Conservation (phyloP, 1,140 invertebrate genomes). For the Telenomus remus region DNA sequence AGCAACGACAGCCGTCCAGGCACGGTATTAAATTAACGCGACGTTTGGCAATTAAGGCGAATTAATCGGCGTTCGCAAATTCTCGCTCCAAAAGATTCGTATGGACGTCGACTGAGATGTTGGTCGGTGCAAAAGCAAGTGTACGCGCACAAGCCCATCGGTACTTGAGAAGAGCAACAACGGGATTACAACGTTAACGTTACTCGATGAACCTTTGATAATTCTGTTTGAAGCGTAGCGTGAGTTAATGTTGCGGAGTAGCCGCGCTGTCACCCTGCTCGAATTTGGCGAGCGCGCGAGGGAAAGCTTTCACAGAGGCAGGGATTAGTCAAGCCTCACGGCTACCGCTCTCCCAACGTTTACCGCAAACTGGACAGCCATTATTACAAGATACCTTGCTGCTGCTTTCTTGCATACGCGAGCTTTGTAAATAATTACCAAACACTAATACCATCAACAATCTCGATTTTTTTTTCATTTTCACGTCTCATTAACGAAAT, state of each 20-base stretch:
- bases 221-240: constrained; percentile 71
- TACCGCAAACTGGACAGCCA: constrained; percentile 71
- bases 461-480: too few species aligned
- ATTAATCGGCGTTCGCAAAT: constrained; percentile 49
- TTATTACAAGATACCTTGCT: constrained; percentile 67
- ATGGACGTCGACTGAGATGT: constrained; percentile 40
- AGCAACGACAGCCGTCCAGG: constrained; percentile 44
- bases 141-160: constrained; percentile 45
- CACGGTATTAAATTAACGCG: constrained; percentile 48
- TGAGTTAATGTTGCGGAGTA: constrained; percentile 52
- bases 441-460: constrained; percentile 22
- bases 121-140: constrained; percentile 14
- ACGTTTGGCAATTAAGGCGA: constrained; percentile 35
- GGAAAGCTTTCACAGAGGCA: constrained; percentile 67
- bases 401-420: constrained; percentile 49
- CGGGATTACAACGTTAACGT: constrained; percentile 67
- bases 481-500: too few species aligned
- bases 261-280: constrained; percentile 60
- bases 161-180: constrained; percentile 61
- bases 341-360: constrained; percentile 61
- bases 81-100: constrained; percentile 35
- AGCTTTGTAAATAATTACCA: constrained; percentile 67
- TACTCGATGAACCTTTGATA: constrained; percentile 72
- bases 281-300: constrained; percentile 61
- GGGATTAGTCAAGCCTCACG: constrained; percentile 70